phyloP scores from a whole-genome alignment of 2,113 vertebrate species.

The Romanogobio albipinnatus region DNA sequence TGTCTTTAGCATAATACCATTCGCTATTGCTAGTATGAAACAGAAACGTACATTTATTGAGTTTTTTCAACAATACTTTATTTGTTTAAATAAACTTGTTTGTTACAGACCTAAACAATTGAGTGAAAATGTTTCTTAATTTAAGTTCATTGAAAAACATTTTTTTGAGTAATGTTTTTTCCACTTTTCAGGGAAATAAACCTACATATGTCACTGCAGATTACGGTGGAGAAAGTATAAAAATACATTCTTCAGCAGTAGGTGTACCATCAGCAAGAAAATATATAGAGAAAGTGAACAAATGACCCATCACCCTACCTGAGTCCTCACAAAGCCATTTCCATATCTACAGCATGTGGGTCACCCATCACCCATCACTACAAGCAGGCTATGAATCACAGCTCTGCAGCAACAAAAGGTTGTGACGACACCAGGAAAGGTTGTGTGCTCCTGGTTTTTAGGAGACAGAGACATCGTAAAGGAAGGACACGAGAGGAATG shows the following conservation, averaged over 20 bases:
- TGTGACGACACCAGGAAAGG: neutral
- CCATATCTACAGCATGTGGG: neutral
- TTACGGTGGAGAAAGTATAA: neutral
- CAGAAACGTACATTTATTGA: too few relatives aligned
- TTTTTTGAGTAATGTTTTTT: neutral
- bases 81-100: too few relatives aligned
- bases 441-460: neutral
- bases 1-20: too few relatives aligned
- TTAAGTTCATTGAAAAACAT: too few relatives aligned
- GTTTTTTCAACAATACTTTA: too few relatives aligned
- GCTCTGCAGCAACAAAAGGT: constrained; percentile 56
- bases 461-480: constrained; percentile 15
- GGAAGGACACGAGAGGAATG: constrained; percentile 35
- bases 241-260: neutral
- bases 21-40: neutral
- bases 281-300: neutral
- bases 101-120: too few relatives aligned
- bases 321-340: neutral
- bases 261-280: neutral
- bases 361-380: constrained; percentile 58
- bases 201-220: neutral
- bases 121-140: too few relatives aligned
- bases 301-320: neutral
- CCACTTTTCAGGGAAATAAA: neutral
- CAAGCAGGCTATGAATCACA: constrained; percentile 55